Evolutionary conservation across 2,888 invertebrate genomes (phyloP).

Genomic region (Choreutis nemorana): DNA sequence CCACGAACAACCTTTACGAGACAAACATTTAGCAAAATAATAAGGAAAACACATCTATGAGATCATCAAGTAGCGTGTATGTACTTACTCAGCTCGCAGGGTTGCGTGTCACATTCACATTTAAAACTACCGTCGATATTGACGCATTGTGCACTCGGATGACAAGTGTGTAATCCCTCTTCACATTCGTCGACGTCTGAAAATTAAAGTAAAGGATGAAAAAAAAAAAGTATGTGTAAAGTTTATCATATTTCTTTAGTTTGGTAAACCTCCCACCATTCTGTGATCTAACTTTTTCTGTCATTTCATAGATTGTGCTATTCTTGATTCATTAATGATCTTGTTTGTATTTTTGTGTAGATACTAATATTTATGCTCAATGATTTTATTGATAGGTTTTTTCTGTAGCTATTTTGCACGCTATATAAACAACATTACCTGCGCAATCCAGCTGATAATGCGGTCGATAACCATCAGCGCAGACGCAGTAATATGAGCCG

Average conservation of each 20-base stretch:
- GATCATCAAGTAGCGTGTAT: neutral
- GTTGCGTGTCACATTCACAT: slow-evolving; percentile 73
- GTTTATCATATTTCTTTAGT: too few species aligned
- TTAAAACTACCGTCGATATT: slow-evolving; percentile 82
- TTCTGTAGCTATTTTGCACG: neutral
- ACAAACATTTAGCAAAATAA: neutral
- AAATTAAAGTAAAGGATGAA: slow-evolving; percentile 18
- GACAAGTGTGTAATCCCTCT: slow-evolving; percentile 80
- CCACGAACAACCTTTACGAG: slow-evolving; percentile 82
- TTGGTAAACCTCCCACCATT: too few species aligned
- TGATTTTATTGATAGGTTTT: too few species aligned
- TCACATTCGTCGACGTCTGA: slow-evolving; percentile 86
- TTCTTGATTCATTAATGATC: too few species aligned
- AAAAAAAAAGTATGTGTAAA: too few species aligned
- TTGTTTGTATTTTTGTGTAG: too few species aligned
- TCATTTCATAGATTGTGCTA: too few species aligned
- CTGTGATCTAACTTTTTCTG: too few species aligned
- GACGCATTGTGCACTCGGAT: slow-evolving; percentile 77
- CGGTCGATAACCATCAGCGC: slow-evolving; percentile 76
- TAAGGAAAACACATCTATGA: neutral
- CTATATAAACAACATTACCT: slow-evolving; percentile 37
- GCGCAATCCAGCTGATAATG: slow-evolving; percentile 69
- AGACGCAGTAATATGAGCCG: slow-evolving; percentile 90
- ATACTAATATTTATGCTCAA: too few species aligned
- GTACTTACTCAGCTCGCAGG: slow-evolving; percentile 72